These are phyloP conservation scores for Equus quagga DNA, from an alignment of 2,113 vertebrate species.

Conservation along the genomic window DNA sequence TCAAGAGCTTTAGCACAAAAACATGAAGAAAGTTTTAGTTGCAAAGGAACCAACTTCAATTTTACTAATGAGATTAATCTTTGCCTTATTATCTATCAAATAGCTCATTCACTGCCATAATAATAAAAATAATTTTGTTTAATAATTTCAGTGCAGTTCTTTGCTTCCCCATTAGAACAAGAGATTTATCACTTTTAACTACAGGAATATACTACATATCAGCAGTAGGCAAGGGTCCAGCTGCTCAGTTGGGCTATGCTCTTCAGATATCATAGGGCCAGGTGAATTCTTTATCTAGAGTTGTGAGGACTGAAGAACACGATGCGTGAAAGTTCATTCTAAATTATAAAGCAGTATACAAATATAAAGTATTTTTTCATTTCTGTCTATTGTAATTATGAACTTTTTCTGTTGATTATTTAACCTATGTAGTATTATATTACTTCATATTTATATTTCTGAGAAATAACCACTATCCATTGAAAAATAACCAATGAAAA, in stretches of 20 bases:
- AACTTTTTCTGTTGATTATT: slow-evolving; percentile 27
- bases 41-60: background rate
- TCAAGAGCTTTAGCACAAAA: slow-evolving; percentile 17
- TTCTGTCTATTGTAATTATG: background rate
- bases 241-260: background rate
- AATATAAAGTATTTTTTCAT: slow-evolving; percentile 17
- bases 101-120: slow-evolving; percentile 14
- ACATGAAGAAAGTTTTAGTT: slow-evolving; percentile 24
- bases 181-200: background rate
- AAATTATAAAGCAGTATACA: slow-evolving; percentile 21
- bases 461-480: background rate
- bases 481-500: slow-evolving; percentile 14
- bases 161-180: slow-evolving; percentile 1
- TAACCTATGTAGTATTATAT: background rate
- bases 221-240: background rate
- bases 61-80: slow-evolving; percentile 35
- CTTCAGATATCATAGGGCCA: background rate
- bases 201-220: background rate
- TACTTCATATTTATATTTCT: background rate
- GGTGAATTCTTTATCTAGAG: background rate
- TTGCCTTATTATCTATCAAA: slow-evolving; percentile 7
- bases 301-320: background rate
- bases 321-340: background rate
- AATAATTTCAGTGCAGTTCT: background rate
- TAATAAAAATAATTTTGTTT: slow-evolving; percentile 44